Conservation (phyloP, 2,113 vertebrate species). For the Cisticola juncidis region DNA sequence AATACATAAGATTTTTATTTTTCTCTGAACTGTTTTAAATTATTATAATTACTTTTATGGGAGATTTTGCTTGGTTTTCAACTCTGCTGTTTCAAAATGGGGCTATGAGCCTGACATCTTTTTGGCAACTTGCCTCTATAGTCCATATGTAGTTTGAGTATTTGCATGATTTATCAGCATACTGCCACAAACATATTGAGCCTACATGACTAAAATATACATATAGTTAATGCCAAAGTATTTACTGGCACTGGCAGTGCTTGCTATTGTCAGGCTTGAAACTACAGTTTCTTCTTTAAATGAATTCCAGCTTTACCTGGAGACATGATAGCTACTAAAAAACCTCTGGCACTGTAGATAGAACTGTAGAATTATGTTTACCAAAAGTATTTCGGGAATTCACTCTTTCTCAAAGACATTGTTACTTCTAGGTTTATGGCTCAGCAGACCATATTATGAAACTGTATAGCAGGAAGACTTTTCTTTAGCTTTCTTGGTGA, state of each 20-base stretch:
- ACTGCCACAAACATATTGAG: background rate
- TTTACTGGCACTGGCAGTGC: background rate
- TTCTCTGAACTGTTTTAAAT: background rate
- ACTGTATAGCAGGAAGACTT: background rate
- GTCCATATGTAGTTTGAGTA: background rate
- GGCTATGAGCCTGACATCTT: background rate
- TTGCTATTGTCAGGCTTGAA: background rate
- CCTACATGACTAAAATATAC: background rate
- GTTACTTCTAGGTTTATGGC: background rate
- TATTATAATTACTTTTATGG: background rate
- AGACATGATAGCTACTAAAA: background rate
- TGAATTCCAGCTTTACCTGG: background rate
- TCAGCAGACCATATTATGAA: background rate
- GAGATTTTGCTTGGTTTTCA: background rate
- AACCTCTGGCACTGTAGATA: background rate
- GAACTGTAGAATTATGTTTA: background rate
- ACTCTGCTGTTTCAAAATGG: background rate
- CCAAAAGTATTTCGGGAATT: background rate
- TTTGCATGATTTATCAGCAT: background rate
- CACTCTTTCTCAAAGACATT: background rate
- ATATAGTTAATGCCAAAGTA: background rate
- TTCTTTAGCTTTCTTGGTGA: slow-evolving; percentile 14
- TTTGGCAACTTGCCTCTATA: background rate
- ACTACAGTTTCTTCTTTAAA: background rate
- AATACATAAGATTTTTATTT: background rate